Percentiles rank a stretch among this genome's conserved stretches.
These are phyloP conservation scores for Caenorhabditis doughertyi DNA, from an alignment of 2,888 invertebrate species.

Conservation along the genomic window DNA sequence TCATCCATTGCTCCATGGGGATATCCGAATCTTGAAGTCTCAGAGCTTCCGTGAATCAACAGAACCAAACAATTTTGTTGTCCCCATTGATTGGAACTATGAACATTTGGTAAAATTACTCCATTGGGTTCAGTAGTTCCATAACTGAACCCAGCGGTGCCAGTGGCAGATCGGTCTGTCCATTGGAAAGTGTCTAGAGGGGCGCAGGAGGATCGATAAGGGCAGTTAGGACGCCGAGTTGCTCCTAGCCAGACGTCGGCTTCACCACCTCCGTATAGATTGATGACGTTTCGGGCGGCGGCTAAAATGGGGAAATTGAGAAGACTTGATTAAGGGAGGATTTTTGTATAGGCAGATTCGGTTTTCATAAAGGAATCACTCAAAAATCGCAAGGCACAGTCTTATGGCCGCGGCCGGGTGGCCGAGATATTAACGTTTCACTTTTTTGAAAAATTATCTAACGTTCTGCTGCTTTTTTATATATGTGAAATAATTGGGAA, in stretches of 20 bases:
- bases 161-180: conserved; percentile 19
- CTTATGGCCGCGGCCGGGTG: no score
- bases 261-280: conserved; percentile 11
- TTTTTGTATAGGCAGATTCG: no score
- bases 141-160: conserved; percentile 7
- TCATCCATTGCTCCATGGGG: conserved; percentile 11
- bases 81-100: neutral
- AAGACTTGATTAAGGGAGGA: no score
- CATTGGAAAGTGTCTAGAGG: conserved; percentile 16
- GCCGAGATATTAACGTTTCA: no score
- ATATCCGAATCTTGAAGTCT: neutral
- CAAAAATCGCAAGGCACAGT: no score
- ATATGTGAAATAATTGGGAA: no score
- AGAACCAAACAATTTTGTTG: conserved; percentile 4
- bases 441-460: no score
- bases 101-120: neutral
- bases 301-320: neutral
- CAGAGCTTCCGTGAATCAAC: neutral
- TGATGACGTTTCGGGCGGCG: neutral
- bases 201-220: neutral
- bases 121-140: conserved; percentile 9
- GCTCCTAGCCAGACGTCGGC: conserved; percentile 19
- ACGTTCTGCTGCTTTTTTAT: no score
- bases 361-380: no score
- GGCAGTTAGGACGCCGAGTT: neutral